Conservation (phyloP, 1,140 invertebrate species). For the Vanessa tameamea region DNA sequence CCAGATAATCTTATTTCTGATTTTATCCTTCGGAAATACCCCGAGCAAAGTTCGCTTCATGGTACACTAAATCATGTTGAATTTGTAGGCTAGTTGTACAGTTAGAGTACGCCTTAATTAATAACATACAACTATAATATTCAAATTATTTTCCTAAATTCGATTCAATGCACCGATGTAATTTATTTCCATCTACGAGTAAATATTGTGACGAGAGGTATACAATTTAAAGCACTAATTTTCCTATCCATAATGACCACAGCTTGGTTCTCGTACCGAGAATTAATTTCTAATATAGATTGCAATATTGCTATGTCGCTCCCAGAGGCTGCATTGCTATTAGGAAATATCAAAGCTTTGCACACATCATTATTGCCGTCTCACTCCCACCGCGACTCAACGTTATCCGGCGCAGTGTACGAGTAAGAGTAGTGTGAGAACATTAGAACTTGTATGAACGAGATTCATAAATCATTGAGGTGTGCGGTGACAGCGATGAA, state of each 20-base stretch:
- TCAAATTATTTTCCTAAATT: background rate
- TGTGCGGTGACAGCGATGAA: background rate
- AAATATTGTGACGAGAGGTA: background rate
- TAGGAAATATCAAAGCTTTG: background rate
- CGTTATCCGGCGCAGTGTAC: background rate
- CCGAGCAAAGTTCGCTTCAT: too few species aligned
- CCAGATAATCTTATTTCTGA: too few species aligned
- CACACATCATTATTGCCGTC: background rate
- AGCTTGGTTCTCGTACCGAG: slow-evolving; percentile 5
- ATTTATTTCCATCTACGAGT: background rate
- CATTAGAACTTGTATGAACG: background rate
- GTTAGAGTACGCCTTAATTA: too few species aligned
- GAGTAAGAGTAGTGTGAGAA: background rate
- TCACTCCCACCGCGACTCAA: background rate
- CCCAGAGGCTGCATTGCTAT: background rate
- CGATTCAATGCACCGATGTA: background rate
- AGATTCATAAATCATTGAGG: background rate
- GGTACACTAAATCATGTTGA: too few species aligned
- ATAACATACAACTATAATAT: too few species aligned
- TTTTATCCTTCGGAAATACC: too few species aligned
- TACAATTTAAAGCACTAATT: slow-evolving; percentile 2
- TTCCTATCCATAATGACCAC: slow-evolving; percentile 5
- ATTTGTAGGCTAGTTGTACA: too few species aligned
- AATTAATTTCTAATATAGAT: slow-evolving; percentile 8
- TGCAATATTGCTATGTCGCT: slow-evolving; percentile 4